Evolutionary conservation across 2,888 invertebrate species (phyloP).

Genomic region (Papilio demoleus): DNA sequence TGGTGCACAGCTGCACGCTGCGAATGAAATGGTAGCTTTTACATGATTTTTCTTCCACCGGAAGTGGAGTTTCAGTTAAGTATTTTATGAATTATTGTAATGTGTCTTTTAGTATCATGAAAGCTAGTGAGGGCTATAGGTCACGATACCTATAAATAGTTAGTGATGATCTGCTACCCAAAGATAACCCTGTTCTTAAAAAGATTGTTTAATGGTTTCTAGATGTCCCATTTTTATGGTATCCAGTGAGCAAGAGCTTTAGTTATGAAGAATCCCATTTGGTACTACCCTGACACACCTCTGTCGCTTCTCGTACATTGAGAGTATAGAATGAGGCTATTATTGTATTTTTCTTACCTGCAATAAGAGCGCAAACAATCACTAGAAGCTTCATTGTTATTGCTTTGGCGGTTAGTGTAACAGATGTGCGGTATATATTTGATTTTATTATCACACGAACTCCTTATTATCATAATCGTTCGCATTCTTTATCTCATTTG

Average conservation of each 20-base stretch:
- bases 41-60: slow-evolving; percentile 18
- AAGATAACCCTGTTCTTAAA: no score
- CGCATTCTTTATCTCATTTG: background rate
- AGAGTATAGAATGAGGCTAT: background rate
- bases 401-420: background rate
- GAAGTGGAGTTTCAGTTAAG: no score
- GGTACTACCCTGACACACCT: background rate
- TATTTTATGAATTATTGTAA: no score
- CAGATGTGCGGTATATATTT: slow-evolving; percentile 16
- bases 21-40: background rate
- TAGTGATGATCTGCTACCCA: no score
- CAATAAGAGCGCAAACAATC: slow-evolving; percentile 37
- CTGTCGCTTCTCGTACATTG: background rate
- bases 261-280: background rate
- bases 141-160: no score
- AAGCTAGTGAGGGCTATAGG: no score
- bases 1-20: slow-evolving; percentile 37
- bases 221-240: no score
- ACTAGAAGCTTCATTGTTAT: slow-evolving; percentile 43
- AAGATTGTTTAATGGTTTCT: no score
- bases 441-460: slow-evolving; percentile 21
- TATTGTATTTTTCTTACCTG: slow-evolving; percentile 34
- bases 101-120: no score
- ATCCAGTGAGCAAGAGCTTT: no score
- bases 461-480: slow-evolving; percentile 11